phyloP scores from a whole-genome alignment of 2,113 vertebrate species.

The Solea senegalensis region DNA sequence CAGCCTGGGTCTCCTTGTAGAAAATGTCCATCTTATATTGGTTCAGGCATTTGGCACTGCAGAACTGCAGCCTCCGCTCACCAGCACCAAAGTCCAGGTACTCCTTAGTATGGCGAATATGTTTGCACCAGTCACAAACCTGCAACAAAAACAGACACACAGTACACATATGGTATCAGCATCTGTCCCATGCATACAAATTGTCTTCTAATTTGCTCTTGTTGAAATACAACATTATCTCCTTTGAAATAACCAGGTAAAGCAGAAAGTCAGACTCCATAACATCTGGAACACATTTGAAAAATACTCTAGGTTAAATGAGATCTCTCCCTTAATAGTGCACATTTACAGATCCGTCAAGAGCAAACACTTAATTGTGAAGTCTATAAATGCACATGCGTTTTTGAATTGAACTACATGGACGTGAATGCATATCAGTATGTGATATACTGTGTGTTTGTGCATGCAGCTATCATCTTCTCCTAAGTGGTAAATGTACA shows the following conservation, averaged over 20 bases:
- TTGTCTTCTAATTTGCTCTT: conserved; percentile 36
- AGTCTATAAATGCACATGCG: neutral
- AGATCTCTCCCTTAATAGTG: conserved; percentile 6
- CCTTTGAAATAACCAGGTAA: conserved; percentile 31
- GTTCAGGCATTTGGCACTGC: conserved; percentile 99
- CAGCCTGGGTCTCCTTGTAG: conserved; percentile 99
- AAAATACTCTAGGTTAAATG: conserved; percentile 6
- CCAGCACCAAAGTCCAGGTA: conserved; percentile 99
- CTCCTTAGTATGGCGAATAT: conserved; percentile 99
- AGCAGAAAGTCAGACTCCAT: conserved; percentile 31
- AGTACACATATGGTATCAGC: conserved; percentile 49
- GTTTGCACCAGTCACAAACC: conserved; percentile 99
- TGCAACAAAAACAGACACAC: conserved; percentile 80
- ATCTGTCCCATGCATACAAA: conserved; percentile 32
- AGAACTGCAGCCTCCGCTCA: conserved; percentile 98
- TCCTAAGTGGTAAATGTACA: conserved; percentile 23
- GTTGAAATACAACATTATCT: conserved; percentile 36
- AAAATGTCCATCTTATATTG: conserved; percentile 99
- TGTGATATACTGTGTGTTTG: conserved; percentile 1
- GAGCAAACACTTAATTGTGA: conserved; percentile 19
- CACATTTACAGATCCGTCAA: conserved; percentile 18
- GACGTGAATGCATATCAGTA: neutral
- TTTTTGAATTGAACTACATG: no score
- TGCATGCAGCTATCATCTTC: conserved; percentile 4
- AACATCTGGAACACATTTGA: conserved; percentile 44